phyloP scores from a whole-genome alignment of 2,113 vertebrate genomes.

The Pseudopodoces humilis region DNA sequence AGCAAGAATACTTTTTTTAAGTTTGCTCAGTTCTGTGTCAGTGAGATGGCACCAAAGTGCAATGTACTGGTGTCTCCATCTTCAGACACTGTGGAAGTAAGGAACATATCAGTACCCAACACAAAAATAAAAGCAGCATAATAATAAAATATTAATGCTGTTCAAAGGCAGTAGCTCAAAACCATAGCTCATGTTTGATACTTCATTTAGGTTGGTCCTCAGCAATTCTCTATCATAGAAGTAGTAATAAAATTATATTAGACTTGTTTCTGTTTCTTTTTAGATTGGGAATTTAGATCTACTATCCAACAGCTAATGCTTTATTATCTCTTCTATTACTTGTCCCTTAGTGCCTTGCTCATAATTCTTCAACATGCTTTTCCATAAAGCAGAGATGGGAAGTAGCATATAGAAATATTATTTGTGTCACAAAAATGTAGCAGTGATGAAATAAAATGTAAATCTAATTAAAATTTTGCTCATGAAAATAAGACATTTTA shows the following conservation, averaged over 20 bases:
- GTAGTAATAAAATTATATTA: not conserved
- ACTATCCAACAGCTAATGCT: not conserved
- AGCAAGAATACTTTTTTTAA: not conserved
- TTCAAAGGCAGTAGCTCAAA: not conserved
- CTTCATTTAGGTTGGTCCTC: not conserved
- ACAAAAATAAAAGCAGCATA: not conserved
- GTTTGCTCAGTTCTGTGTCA: not conserved
- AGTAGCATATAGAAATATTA: not conserved
- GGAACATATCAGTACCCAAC: not conserved
- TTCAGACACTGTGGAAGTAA: not conserved
- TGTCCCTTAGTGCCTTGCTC: not conserved
- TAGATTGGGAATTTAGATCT: not conserved
- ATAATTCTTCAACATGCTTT: not conserved
- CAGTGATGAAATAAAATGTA: not conserved
- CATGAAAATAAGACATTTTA: not conserved
- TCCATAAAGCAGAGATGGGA: not conserved
- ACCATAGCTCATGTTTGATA: not conserved
- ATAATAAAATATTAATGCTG: not conserved
- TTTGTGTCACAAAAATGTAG: not conserved
- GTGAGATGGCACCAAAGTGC: not conserved
- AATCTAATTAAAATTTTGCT: slow-evolving; percentile 3
- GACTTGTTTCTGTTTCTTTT: not conserved
- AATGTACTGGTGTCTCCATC: not conserved
- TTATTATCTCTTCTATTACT: not conserved
- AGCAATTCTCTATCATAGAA: not conserved